phyloP scores from a whole-genome alignment of 1,140 invertebrate species.

The Metaphire vulgaris region DNA sequence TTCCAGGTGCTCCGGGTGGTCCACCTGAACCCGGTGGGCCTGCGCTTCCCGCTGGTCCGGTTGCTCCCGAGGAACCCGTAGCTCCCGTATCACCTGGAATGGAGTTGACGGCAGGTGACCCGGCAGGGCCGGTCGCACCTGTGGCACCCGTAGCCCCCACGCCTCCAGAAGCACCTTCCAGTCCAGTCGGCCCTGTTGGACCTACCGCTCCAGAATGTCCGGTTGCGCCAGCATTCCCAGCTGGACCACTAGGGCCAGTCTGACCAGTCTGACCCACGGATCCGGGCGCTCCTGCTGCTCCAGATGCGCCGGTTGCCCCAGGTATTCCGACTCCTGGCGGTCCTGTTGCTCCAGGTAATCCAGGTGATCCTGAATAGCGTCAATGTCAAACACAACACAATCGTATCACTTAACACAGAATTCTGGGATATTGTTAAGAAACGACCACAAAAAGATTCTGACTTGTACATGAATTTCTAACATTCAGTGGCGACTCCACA shows the following conservation, averaged over 20 bases:
- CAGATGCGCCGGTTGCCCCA: slow-evolving; percentile 34
- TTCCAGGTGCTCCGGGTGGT: slow-evolving; percentile 3
- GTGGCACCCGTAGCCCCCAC: background rate
- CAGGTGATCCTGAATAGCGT: background rate
- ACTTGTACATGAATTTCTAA: too few relatives aligned
- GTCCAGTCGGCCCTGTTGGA: background rate
- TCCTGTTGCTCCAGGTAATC: background rate
- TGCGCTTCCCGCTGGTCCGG: background rate
- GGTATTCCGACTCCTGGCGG: background rate
- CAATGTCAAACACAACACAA: too few relatives aligned
- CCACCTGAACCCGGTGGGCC: slow-evolving; percentile 4
- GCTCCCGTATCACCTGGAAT: background rate
- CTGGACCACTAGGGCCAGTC: background rate
- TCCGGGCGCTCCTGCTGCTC: slow-evolving; percentile 26
- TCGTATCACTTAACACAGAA: too few relatives aligned
- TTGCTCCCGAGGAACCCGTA: background rate
- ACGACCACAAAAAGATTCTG: too few relatives aligned
- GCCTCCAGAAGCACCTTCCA: background rate
- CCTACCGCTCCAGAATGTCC: background rate
- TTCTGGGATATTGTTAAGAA: too few relatives aligned
- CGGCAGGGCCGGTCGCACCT: slow-evolving; percentile 3
- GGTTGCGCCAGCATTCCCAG: background rate
- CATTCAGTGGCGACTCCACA: too few relatives aligned
- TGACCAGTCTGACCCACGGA: background rate
- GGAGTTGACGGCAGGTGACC: background rate